phyloP scores from a whole-genome alignment of 23 tunicate species.

The Trididemnum nubilum region DNA sequence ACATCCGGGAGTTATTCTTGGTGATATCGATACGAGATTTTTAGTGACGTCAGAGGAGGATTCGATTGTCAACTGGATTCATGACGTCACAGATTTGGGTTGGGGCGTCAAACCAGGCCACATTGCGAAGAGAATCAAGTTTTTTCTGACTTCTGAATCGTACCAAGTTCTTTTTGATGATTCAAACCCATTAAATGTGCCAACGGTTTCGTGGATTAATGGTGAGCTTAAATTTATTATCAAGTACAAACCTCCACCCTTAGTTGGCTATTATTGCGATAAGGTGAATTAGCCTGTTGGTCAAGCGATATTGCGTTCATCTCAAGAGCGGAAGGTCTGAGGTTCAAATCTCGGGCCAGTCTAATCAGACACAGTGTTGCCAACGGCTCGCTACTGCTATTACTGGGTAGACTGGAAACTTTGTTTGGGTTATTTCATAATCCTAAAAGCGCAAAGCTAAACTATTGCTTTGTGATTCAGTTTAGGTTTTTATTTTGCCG shows the following conservation, averaged over 20 bases:
- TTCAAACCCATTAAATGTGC: slow-evolving; percentile 26
- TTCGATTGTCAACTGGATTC: slow-evolving; percentile 55
- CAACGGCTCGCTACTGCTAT: too few species aligned
- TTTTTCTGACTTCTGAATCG: slow-evolving; percentile 28
- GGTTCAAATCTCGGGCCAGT: neutral
- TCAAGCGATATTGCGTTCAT: neutral
- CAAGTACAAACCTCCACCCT: too few species aligned
- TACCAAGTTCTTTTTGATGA: slow-evolving; percentile 35
- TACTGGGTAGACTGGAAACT: too few species aligned
- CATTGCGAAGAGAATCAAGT: slow-evolving; percentile 32
- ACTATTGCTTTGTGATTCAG: too few species aligned
- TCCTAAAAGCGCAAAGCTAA: too few species aligned
- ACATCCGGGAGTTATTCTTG: slow-evolving; percentile 31
- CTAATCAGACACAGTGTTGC: neutral
- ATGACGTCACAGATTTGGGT: slow-evolving; percentile 58
- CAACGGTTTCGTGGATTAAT: slow-evolving; percentile 44
- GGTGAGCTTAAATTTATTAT: slow-evolving; percentile 23
- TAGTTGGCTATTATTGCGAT: too few species aligned
- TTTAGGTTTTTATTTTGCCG: too few species aligned
- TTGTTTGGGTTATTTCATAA: too few species aligned
- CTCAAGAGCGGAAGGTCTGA: neutral
- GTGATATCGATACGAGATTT: slow-evolving; percentile 15
- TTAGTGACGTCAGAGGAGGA: slow-evolving; percentile 35
- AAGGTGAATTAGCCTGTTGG: too few species aligned
- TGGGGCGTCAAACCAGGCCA: slow-evolving; percentile 46